A percentile compares a stretch with the other conserved stretches of the same genome.
These are phyloP conservation scores for Eueremaeus valkanovi DNA, from an alignment of 2,888 invertebrate genomes.

Conservation along the genomic window DNA sequence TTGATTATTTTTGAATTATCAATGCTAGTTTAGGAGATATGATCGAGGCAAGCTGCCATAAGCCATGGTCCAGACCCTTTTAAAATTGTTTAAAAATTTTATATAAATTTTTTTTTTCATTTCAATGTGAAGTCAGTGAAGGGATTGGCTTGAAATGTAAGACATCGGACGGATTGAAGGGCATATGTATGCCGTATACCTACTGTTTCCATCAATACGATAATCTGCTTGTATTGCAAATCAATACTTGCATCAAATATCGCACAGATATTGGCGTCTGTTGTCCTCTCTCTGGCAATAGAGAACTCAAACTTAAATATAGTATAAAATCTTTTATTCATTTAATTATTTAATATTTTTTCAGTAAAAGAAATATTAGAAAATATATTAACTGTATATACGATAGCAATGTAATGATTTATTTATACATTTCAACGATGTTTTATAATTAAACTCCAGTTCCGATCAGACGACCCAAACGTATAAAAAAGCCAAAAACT, in stretches of 20 bases:
- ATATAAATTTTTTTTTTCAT: neutral
- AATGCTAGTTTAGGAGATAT: too few species aligned
- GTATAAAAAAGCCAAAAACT: neutral
- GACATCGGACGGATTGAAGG: constrained; percentile 38
- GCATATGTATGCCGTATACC: constrained; percentile 38
- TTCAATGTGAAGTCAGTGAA: neutral
- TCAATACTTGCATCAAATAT: constrained; percentile 33
- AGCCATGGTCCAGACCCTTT: too few species aligned
- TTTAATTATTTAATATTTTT: too few species aligned
- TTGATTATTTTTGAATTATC: too few species aligned
- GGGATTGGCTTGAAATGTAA: neutral
- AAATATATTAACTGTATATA: neutral
- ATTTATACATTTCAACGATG: too few species aligned
- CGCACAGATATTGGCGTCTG: constrained; percentile 29
- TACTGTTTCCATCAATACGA: constrained; percentile 40
- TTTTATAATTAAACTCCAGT: neutral
- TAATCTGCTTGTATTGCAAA: neutral
- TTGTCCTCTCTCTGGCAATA: constrained; percentile 37
- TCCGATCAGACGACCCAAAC: neutral
- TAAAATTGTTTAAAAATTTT: too few species aligned
- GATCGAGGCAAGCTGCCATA: too few species aligned
- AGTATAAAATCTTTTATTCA: neutral
- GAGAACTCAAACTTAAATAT: neutral
- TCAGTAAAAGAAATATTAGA: neutral
- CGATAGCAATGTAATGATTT: too few species aligned